Conservation (phyloP, 2,888 invertebrate species). For the Troides oblongomaculatus region DNA sequence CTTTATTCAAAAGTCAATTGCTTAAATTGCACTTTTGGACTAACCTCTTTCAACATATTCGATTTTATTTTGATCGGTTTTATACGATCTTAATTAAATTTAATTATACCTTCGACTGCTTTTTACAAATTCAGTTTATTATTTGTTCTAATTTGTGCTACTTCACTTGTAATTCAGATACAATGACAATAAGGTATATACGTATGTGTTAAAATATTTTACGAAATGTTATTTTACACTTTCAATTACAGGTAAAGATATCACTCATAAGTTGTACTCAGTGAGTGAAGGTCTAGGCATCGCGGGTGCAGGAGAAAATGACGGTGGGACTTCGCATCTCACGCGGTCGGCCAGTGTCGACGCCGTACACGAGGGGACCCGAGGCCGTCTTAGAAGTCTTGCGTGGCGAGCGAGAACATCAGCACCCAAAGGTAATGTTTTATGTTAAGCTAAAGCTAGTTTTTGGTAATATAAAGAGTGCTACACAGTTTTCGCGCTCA, state of each 20-base stretch:
- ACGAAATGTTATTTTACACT: not conserved
- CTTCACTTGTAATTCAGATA: not conserved
- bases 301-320: conserved; percentile 66
- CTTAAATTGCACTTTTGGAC: no score
- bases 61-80: no score
- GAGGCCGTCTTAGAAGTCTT: conserved; percentile 85
- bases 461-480: not conserved
- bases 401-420: conserved; percentile 78
- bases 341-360: conserved; percentile 87
- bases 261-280: conserved; percentile 91
- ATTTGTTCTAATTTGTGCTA: not conserved
- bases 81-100: no score
- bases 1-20: no score
- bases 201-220: no score
- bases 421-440: conserved; percentile 56
- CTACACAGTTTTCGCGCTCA: not conserved
- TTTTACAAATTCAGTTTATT: no score
- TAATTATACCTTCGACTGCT: no score
- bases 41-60: no score
- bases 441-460: conserved; percentile 1
- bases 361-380: conserved; percentile 88
- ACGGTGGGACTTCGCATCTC: conserved; percentile 69
- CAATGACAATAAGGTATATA: no score
- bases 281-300: conserved; percentile 86
- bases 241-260: conserved; percentile 84